Base-by-base conservation (phyloP, 2,797 vertebrate genomes). In the Columba guinea region DNA sequence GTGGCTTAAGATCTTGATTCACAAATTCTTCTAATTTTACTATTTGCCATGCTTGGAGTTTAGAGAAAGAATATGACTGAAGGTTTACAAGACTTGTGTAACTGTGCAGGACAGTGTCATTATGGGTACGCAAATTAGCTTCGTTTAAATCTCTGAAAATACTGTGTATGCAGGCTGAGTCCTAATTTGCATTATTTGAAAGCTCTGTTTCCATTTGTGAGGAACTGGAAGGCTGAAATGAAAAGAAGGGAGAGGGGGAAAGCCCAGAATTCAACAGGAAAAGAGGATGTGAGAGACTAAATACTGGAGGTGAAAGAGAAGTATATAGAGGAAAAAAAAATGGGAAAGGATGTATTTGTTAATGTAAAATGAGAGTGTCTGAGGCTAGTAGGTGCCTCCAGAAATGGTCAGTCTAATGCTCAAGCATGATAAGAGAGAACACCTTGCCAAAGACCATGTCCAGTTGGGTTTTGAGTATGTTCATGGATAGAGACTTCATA, bases 161-260 rank as follows among this genome's bases (percentile, higher is more conserved):
- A 18, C 6, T 27, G 19, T 52, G 13, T 5, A 7, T 14, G 64
- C n/a, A 68, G 84, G 20, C 20, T 23, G 63, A 65, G 10, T 46
- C 85, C 69, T 46, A 84, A 58, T 71, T 89, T 79, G 27, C 20
- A 37, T 4, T 5, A 46, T 10, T 55, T 60, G 28, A 46, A 84
- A 64, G n/a, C 28, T 35, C 16, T 55, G 7, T 44, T 93, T 77
- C 8, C 20, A 4, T 48, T 84, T 92, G 11, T 27, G 8, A 62
- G 41, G 78, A 82, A 48, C 3, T 28, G 11, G 22, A 88, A 69
- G 26, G 10, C 13, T 48, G 28, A 18, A 30, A 28, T 19, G 41
- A 49, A 22, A 32, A 49, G 5, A 8, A 2, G 4, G 10, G 20
- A 8, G 2, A 5, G 4, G 1, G 5, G 4, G 9, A 15, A 68